Evolutionary conservation across 1,140 invertebrate species (phyloP).

Genomic region (Lucilia cuprina): DNA sequence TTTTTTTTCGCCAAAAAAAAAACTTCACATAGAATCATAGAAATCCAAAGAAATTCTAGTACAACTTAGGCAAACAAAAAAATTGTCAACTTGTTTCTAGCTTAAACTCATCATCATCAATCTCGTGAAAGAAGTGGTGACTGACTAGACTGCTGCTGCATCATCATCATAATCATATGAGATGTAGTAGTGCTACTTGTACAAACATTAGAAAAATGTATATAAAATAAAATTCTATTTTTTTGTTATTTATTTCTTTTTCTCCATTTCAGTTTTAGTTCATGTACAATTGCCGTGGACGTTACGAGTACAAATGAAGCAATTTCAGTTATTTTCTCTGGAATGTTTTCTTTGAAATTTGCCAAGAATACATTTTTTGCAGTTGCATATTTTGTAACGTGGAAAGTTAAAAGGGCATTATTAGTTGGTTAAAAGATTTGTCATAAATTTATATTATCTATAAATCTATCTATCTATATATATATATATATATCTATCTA

Average conservation of each 20-base stretch:
- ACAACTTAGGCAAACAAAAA: background rate
- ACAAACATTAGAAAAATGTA: background rate
- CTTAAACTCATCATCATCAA: background rate
- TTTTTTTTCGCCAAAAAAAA: background rate
- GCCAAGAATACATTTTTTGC: background rate
- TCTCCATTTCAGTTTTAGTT: background rate
- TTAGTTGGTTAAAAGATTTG: background rate
- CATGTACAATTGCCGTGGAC: background rate
- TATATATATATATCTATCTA: no score
- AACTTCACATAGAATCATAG: background rate
- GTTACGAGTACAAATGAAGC: background rate
- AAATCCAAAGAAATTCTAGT: background rate
- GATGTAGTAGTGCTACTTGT: background rate
- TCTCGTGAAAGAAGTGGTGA: background rate
- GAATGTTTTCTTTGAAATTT: background rate
- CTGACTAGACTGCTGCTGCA: no score
- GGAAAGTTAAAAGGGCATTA: background rate
- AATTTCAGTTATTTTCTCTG: background rate
- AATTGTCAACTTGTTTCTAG: background rate
- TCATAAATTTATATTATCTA: no score
- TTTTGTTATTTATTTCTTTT: background rate
- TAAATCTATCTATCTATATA: no score
- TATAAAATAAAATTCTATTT: no score
- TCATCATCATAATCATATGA: background rate
- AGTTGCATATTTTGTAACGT: background rate